A percentile compares a stretch with the other conserved stretches of the same genome.
phyloP scores from a whole-genome alignment of 64 coral and sea anemone species.

The Pocillopora verrucosa region DNA sequence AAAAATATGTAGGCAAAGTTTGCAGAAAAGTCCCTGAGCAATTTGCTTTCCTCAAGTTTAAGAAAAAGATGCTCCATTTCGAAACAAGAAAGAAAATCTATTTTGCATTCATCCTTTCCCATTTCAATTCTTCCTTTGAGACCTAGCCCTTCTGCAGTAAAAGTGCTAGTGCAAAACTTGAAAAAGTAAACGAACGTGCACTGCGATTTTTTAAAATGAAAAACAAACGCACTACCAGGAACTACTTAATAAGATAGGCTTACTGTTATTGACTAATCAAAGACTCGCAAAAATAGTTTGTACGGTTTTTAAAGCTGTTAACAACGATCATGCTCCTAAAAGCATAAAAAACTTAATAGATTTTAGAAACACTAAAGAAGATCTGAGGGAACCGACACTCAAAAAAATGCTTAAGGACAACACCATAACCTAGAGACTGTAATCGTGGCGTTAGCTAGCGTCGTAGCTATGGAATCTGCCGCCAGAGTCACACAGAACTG shows the following conservation, averaged over 20 bases:
- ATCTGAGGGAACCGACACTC: not conserved
- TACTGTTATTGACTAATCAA: too few relatives aligned
- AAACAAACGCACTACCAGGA: not conserved
- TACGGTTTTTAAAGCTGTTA: not conserved
- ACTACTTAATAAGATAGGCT: not conserved
- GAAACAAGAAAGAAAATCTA: too few relatives aligned
- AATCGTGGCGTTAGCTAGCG: not conserved
- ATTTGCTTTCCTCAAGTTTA: too few relatives aligned
- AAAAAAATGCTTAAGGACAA: not conserved
- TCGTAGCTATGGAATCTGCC: not conserved
- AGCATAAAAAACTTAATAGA: not conserved
- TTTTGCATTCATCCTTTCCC: too few relatives aligned
- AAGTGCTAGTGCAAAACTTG: constrained; percentile 5
- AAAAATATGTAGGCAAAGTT: not conserved
- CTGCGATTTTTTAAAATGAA: not conserved
- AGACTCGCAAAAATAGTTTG: not conserved
- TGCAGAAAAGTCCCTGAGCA: too few relatives aligned
- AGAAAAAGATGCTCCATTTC: too few relatives aligned
- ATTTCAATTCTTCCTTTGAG: too few relatives aligned
- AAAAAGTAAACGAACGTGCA: not conserved
- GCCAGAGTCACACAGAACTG: not conserved
- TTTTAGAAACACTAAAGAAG: not conserved
- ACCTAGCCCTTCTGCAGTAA: too few relatives aligned
- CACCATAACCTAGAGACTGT: not conserved
- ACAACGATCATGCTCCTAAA: not conserved